Conservation (phyloP, 2,888 invertebrate species). For the Dicycla oo region DNA sequence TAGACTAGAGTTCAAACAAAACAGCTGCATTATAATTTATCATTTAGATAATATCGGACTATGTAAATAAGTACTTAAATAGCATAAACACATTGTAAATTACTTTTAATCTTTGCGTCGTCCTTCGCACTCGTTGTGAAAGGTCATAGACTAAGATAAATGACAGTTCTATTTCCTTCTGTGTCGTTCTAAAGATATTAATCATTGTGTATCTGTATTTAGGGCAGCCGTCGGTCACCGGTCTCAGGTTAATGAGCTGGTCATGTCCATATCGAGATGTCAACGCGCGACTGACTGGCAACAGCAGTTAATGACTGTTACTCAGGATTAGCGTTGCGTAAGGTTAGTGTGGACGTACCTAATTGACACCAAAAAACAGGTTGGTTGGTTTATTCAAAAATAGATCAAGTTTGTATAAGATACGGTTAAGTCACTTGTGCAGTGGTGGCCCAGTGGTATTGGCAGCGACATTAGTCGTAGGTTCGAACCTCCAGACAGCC, state of each 20-base stretch:
- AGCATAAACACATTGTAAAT: conserved; percentile 37
- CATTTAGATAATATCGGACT: conserved; percentile 41
- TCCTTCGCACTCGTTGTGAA: conserved; percentile 20
- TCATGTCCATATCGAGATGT: conserved; percentile 73
- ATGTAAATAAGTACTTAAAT: conserved; percentile 13
- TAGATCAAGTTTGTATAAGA: background rate
- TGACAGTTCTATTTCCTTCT: conserved; percentile 16
- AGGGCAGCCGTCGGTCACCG: conserved; percentile 71
- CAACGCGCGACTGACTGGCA: conserved; percentile 53
- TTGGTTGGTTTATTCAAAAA: background rate
- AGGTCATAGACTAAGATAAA: conserved; percentile 38
- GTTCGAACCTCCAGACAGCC: no score
- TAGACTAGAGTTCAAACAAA: conserved; percentile 22
- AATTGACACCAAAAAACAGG: background rate
- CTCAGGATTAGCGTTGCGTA: conserved; percentile 35
- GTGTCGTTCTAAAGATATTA: conserved; percentile 45
- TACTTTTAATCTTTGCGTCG: conserved; percentile 41
- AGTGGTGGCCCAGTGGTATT: no score
- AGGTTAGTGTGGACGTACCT: conserved; percentile 28
- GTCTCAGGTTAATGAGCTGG: conserved; percentile 72
- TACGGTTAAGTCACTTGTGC: background rate
- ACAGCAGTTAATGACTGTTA: conserved; percentile 36
- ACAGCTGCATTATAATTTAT: conserved; percentile 39
- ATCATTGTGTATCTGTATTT: conserved; percentile 65
- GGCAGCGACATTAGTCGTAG: no score